These are phyloP conservation scores for Drosophila robusta DNA, from an alignment of 2,888 invertebrate species.

Conservation along the genomic window DNA sequence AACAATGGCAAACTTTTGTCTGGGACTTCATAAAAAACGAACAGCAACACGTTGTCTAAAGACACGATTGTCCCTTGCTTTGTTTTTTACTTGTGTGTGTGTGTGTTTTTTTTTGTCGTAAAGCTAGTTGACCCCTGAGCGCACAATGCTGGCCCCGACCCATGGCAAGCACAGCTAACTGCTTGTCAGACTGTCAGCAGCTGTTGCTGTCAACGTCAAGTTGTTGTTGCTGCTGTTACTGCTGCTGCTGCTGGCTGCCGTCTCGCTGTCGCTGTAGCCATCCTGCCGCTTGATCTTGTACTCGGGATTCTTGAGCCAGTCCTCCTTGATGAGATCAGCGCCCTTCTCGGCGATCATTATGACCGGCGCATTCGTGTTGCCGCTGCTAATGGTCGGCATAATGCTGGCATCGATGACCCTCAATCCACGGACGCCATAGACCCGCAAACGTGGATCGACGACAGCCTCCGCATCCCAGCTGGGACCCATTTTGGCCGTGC, in stretches of 20 bases:
- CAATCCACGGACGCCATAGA: conserved; percentile 91
- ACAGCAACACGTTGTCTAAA: conserved; percentile 21
- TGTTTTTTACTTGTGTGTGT: conserved; percentile 1
- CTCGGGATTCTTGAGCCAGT: conserved; percentile 88
- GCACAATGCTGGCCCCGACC: conserved; percentile 19
- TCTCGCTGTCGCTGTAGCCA: conserved; percentile 29
- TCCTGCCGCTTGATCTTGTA: conserved; percentile 74
- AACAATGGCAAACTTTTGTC: conserved; percentile 56
- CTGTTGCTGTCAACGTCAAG: conserved; percentile 33
- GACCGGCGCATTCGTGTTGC: conserved; percentile 96
- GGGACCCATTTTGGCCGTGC: conserved; percentile 96
- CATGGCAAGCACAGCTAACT: conserved; percentile 36
- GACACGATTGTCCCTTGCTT: conserved; percentile 20
- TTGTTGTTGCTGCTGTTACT: conserved; percentile 21
- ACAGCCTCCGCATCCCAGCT: conserved; percentile 91
- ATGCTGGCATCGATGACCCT: conserved; percentile 58
- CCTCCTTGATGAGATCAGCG: conserved; percentile 93
- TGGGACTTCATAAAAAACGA: conserved; percentile 8
- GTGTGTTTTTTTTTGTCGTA: conserved; percentile 30
- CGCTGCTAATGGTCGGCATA: conserved; percentile 85
- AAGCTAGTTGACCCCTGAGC: conserved; percentile 73
- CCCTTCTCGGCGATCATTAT: conserved; percentile 97
- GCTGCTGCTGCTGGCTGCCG: conserved; percentile 49
- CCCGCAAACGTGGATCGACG: conserved; percentile 91
- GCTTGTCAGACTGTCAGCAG: conserved; percentile 24